phyloP scores from a whole-genome alignment of 2,888 invertebrate species.

The Gasteruption jaculator region DNA sequence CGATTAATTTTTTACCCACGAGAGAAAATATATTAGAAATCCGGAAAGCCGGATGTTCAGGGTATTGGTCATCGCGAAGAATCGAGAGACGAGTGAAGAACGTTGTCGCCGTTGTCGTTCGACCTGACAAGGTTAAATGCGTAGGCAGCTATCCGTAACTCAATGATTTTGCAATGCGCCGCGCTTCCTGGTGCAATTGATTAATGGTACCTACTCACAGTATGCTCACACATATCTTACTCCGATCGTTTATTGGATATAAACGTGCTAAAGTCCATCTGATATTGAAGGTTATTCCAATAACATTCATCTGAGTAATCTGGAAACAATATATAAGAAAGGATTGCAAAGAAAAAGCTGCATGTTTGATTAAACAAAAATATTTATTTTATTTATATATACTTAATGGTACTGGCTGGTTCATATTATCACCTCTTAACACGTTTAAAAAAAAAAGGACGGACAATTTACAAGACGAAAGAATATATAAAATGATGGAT shows the following conservation, averaged over 20 bases:
- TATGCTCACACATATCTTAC: no score
- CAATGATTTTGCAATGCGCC: conserved; percentile 36
- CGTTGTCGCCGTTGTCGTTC: no score
- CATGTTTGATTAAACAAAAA: conserved; percentile 46
- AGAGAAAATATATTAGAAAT: conserved; percentile 2
- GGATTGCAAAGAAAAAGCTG: no score
- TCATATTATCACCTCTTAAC: conserved; percentile 33
- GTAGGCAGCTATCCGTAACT: conserved; percentile 36
- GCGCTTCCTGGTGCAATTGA: conserved; percentile 41
- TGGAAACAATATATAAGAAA: no score
- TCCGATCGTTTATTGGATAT: no score
- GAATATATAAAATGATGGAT: no score
- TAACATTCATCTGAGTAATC: no score
- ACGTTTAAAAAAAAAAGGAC: no score
- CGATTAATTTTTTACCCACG: conserved; percentile 2
- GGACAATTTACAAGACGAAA: no score
- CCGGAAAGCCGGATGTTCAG: background rate
- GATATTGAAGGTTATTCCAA: no score
- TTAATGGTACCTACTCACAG: conserved; percentile 31
- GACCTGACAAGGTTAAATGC: conserved; percentile 37
- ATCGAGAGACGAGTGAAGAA: no score
- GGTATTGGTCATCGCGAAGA: conserved; percentile 2
- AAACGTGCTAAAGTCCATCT: no score
- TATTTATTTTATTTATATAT: conserved; percentile 39
- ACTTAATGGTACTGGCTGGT: conserved; percentile 37